phyloP scores from a whole-genome alignment of 2,797 vertebrate species.

The Valencia hispanica region DNA sequence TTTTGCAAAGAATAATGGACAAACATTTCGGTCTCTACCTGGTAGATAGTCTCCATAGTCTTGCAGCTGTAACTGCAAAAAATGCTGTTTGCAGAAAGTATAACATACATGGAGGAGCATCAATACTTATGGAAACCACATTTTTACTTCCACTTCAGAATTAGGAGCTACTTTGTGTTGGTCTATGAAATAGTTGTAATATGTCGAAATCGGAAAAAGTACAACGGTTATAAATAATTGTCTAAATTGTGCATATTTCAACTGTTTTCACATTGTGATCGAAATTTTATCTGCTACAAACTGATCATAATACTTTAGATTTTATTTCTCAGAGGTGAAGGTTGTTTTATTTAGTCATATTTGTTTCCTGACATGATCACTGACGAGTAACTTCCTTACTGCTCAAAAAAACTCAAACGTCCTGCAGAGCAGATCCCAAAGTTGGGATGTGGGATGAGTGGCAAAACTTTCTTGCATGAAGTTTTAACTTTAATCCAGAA shows the following conservation, averaged over 20 bases:
- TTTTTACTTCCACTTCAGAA: neutral
- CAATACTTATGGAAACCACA: too few relatives aligned
- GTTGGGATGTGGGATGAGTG: constrained; percentile 42
- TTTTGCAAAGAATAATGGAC: too few relatives aligned
- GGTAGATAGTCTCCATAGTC: too few relatives aligned
- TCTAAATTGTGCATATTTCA: neutral
- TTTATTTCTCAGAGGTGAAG: neutral
- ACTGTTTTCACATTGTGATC: neutral
- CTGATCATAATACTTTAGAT: neutral
- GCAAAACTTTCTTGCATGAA: constrained; percentile 77
- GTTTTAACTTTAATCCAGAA: constrained; percentile 86
- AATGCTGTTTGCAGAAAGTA: too few relatives aligned
- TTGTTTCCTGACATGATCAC: constrained; percentile 14
- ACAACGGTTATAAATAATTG: neutral
- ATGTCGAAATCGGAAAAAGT: neutral
- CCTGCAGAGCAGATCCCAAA: constrained; percentile 40
- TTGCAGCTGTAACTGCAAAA: too few relatives aligned
- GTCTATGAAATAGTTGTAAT: neutral
- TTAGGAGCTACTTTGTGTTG: neutral
- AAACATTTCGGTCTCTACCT: too few relatives aligned
- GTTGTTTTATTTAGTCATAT: neutral
- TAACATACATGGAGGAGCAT: too few relatives aligned
- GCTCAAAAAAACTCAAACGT: constrained; percentile 33
- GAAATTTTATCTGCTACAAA: neutral
- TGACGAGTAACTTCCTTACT: constrained; percentile 40